A percentile compares a stretch with the other conserved stretches of the same genome.
These are phyloP conservation scores for Alviniconcha marisindica DNA, from an alignment of 1,140 invertebrate genomes.

Conservation along the genomic window DNA sequence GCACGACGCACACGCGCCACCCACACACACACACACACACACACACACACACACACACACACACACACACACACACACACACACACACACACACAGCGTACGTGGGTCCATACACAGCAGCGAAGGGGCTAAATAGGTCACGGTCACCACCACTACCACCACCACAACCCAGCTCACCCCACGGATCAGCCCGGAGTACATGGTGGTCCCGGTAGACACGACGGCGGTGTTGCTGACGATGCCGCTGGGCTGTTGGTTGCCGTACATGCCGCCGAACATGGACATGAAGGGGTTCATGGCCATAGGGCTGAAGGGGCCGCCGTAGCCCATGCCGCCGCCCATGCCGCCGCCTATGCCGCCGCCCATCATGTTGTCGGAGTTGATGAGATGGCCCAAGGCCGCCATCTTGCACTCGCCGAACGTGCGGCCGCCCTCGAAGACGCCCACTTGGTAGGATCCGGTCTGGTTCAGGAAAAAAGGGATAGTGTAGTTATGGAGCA, in stretches of 20 bases:
- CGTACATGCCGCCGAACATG: background rate
- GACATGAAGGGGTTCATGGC: background rate
- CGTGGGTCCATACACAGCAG: too few relatives aligned
- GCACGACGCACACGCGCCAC: too few relatives aligned
- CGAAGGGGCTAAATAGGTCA: too few relatives aligned
- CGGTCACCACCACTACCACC: too few relatives aligned
- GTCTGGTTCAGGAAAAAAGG: too few relatives aligned
- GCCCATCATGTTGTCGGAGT: background rate
- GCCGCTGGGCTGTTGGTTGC: background rate
- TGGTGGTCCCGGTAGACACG: background rate
- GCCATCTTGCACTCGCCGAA: background rate
- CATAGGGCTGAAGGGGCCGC: background rate
- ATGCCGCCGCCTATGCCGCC: too few relatives aligned
- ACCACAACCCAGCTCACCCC: too few relatives aligned
- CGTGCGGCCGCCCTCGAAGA: background rate
- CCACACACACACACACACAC: background rate
- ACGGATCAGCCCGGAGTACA: background rate
- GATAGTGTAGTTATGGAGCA: too few relatives aligned
- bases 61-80: background rate
- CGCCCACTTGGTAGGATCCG: background rate
- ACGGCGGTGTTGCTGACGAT: background rate
- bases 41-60: background rate
- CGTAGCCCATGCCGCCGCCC: background rate
- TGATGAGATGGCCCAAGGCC: background rate
- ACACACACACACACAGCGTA: background rate